phyloP scores from a whole-genome alignment of 2,888 invertebrate genomes.

The Cecidostiba fungosa region DNA sequence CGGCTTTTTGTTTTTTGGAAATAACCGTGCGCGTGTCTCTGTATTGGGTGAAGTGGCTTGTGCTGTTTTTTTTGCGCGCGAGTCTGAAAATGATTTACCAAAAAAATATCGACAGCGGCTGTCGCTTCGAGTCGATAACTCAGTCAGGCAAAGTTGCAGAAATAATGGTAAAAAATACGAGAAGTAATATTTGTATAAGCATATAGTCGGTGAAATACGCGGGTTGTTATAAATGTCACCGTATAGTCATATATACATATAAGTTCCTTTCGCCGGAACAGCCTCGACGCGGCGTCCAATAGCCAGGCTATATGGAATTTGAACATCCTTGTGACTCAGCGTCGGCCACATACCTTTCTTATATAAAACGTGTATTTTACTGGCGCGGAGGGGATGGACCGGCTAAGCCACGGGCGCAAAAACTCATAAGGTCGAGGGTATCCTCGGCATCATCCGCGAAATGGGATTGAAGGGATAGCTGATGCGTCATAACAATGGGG shows the following conservation, averaged over 20 bases:
- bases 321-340: constrained; percentile 57
- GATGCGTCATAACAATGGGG: constrained; percentile 63
- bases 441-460: constrained; percentile 48
- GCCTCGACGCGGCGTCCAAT: constrained; percentile 7
- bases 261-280: background rate
- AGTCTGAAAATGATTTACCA: background rate
- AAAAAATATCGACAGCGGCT: background rate
- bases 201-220: background rate
- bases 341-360: constrained; percentile 40
- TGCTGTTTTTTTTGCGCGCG: too few relatives aligned
- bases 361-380: constrained; percentile 60
- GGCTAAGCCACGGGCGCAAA: constrained; percentile 39
- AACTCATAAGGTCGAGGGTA: constrained; percentile 60
- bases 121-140: constrained; percentile 22
- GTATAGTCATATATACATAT: too few relatives aligned
- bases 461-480: constrained; percentile 64
- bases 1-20: constrained; percentile 44
- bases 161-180: background rate
- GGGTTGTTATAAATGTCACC: too few relatives aligned
- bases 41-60: constrained; percentile 3
- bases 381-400: background rate
- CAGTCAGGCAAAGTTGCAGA: background rate
- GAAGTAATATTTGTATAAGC: background rate
- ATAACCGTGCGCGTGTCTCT: constrained; percentile 23
- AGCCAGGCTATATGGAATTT: constrained; percentile 48